Percentiles rank a stretch among this genome's conserved stretches.
Conservation (phyloP, 1,140 invertebrate species). For the Zaprionus camerounensis region DNA sequence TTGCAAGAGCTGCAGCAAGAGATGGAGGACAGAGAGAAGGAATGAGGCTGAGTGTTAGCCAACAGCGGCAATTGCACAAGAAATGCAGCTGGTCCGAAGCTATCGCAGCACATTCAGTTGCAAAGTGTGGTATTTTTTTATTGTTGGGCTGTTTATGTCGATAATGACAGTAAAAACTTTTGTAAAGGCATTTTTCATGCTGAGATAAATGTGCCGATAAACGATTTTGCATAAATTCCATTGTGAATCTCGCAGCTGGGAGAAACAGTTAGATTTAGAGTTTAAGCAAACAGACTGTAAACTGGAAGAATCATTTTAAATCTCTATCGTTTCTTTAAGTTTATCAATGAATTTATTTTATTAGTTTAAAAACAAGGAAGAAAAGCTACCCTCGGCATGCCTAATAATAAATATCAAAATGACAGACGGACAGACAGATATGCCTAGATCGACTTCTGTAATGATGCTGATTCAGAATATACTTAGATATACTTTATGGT, state of each 20-base stretch:
- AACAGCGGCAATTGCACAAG: conserved; percentile 9
- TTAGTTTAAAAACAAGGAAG: too few relatives aligned
- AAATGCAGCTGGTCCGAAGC: conserved; percentile 39
- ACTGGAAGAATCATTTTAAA: neutral
- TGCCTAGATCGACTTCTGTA: too few relatives aligned
- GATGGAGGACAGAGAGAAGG: neutral
- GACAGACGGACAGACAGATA: too few relatives aligned
- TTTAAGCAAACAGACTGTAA: neutral
- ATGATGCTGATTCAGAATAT: too few relatives aligned
- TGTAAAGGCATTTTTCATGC: neutral
- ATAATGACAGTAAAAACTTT: conserved; percentile 4
- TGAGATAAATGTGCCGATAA: neutral
- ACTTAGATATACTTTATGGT: too few relatives aligned
- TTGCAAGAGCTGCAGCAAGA: neutral
- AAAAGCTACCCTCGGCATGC: too few relatives aligned
- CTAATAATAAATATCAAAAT: too few relatives aligned
- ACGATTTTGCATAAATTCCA: conserved; percentile 1
- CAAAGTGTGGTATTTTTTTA: conserved; percentile 16
- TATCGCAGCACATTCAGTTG: conserved; percentile 35
- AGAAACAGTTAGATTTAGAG: neutral
- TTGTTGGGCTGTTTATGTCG: conserved; percentile 2
- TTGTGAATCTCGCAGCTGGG: neutral
- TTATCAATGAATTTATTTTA: too few relatives aligned
- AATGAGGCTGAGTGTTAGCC: neutral
- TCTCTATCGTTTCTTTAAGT: too few relatives aligned